These are phyloP conservation scores for Acanthisitta chloris DNA, from an alignment of 2,113 vertebrate genomes.

Conservation along the genomic window DNA sequence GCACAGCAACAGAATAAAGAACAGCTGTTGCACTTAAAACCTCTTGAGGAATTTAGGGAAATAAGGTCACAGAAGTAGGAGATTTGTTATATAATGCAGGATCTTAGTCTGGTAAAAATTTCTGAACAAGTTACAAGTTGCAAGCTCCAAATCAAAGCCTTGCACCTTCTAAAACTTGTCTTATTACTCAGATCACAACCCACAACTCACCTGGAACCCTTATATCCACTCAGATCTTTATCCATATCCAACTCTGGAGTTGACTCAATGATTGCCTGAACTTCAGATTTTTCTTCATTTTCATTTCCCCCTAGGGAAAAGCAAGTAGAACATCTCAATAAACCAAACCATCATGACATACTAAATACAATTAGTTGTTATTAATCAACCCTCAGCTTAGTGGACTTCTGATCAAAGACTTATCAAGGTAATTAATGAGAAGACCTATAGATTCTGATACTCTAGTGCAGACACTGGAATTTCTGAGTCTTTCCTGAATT, in stretches of 20 bases:
- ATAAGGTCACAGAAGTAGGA: neutral
- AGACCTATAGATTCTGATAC: neutral
- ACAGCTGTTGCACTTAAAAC: neutral
- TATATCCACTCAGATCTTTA: constrained; percentile 86
- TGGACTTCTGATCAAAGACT: neutral
- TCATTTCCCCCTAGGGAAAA: constrained; percentile 76
- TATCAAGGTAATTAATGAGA: neutral
- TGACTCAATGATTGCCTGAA: constrained; percentile 96
- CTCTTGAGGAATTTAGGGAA: neutral
- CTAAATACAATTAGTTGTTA: neutral
- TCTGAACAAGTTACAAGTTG: neutral
- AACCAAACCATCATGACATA: neutral
- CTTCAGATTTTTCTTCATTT: constrained; percentile 90
- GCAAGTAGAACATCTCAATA: neutral
- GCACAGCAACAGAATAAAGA: neutral
- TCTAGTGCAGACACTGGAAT: neutral
- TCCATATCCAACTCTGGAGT: constrained; percentile 97
- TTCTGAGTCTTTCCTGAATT: neutral
- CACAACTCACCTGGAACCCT: constrained; percentile 83
- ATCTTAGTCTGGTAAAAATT: neutral
- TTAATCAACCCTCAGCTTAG: neutral
- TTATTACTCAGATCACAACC: neutral
- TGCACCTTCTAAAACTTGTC: neutral
- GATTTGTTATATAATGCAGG: neutral
- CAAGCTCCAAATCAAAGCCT: neutral